Percentiles rank a stretch among this genome's conserved stretches.
phyloP scores from a whole-genome alignment of 2,113 vertebrate species.

The Furnarius figulus region DNA sequence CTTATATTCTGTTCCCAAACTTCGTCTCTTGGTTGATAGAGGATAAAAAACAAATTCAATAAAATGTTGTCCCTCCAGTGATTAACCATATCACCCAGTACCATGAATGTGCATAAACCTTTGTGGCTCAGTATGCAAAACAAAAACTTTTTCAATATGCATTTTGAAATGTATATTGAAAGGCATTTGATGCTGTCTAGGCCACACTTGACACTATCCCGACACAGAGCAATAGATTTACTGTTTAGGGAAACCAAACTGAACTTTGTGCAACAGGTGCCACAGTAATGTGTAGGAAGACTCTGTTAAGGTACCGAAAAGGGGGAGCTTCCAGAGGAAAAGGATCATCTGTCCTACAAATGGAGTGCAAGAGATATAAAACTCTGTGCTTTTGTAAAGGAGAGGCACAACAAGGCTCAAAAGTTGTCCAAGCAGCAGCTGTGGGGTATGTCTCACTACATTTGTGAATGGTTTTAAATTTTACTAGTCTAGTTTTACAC shows the following conservation, averaged over 20 bases:
- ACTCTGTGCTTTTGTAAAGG: not conserved
- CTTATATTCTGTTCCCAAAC: not conserved
- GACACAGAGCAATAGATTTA: accelerated
- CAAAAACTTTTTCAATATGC: not conserved
- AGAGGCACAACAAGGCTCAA: accelerated
- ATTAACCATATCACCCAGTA: not conserved
- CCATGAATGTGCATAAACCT: accelerated
- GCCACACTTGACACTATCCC: not conserved
- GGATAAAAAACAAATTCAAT: not conserved
- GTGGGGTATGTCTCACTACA: accelerated
- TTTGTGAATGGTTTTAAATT: not conserved
- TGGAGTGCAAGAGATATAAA: not conserved
- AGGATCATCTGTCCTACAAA: not conserved
- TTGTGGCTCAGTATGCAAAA: not conserved
- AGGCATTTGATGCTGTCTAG: not conserved
- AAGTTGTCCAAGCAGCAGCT: not conserved
- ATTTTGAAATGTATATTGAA: not conserved
- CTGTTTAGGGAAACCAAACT: not conserved
- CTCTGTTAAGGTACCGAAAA: not conserved
- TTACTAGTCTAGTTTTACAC: not conserved
- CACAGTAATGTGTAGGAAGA: not conserved
- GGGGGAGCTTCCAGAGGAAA: not conserved
- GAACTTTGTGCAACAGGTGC: accelerated
- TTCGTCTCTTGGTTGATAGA: not conserved
- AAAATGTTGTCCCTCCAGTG: not conserved